phyloP scores from a whole-genome alignment of 2,888 invertebrate species.

The Muschampia plurimacula region DNA sequence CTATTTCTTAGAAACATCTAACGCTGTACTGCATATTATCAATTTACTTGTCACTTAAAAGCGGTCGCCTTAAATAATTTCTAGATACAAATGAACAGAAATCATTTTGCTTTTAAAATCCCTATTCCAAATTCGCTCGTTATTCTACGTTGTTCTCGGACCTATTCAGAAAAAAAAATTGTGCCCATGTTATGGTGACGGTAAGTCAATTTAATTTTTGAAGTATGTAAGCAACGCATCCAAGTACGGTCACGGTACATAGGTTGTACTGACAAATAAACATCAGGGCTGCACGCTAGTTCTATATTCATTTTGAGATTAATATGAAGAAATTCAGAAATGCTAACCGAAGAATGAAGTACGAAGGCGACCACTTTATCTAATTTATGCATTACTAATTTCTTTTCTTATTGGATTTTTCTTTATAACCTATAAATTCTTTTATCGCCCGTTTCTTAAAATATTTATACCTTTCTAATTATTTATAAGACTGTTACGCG shows the following conservation, averaged over 20 bases:
- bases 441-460: not conserved
- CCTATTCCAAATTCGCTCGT: not conserved
- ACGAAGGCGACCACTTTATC: no score
- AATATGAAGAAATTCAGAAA: no score
- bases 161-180: no score
- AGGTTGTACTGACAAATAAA: no score
- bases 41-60: constrained; percentile 1
- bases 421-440: not conserved
- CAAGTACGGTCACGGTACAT: no score
- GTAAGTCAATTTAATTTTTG: no score
- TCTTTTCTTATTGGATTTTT: not conserved
- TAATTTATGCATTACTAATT: not conserved
- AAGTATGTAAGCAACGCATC: no score
- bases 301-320: no score
- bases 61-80: not conserved
- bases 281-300: no score
- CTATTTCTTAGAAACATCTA: constrained; percentile 17
- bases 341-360: no score
- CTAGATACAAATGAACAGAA: not conserved
- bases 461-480: not conserved
- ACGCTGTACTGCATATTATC: not conserved
- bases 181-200: no score
- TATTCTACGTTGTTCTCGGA: not conserved
- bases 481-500: constrained; percentile 12
- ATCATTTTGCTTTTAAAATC: not conserved